These are phyloP conservation scores for Catharus bicknelli DNA, from an alignment of 2,113 vertebrate species.

Conservation along the genomic window DNA sequence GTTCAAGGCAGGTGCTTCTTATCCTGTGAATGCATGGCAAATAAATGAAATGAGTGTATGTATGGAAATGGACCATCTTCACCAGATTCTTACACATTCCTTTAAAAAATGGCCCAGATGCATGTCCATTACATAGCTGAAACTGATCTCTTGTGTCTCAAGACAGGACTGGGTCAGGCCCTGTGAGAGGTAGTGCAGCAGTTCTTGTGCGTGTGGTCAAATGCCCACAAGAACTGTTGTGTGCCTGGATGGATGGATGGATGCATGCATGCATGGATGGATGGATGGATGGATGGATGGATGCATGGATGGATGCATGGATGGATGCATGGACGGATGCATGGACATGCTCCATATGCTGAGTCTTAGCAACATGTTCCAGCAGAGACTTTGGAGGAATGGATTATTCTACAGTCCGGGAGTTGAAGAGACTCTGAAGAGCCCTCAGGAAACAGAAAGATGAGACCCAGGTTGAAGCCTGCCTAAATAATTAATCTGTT, in stretches of 20 bases:
- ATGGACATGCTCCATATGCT: background rate
- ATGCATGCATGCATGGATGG: background rate
- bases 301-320: background rate
- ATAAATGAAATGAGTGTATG: rapidly evolving
- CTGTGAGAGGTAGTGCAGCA: background rate
- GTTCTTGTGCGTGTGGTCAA: background rate
- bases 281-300: background rate
- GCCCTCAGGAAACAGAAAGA: background rate
- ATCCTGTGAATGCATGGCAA: background rate
- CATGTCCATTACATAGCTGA: background rate
- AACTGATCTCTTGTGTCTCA: background rate
- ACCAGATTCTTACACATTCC: background rate
- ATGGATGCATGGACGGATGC: background rate
- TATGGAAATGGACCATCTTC: background rate
- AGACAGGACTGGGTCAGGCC: background rate
- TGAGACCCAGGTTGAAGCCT: background rate
- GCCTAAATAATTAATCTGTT: background rate
- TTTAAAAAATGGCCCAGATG: background rate
- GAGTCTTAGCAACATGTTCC: no score
- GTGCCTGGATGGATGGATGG: background rate
- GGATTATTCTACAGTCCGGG: background rate
- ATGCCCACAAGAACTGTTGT: background rate
- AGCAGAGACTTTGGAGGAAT: no score
- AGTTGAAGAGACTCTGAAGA: background rate
- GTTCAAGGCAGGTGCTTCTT: background rate